Conservation (phyloP, 2,113 vertebrate genomes). For the Prunella himalayana region DNA sequence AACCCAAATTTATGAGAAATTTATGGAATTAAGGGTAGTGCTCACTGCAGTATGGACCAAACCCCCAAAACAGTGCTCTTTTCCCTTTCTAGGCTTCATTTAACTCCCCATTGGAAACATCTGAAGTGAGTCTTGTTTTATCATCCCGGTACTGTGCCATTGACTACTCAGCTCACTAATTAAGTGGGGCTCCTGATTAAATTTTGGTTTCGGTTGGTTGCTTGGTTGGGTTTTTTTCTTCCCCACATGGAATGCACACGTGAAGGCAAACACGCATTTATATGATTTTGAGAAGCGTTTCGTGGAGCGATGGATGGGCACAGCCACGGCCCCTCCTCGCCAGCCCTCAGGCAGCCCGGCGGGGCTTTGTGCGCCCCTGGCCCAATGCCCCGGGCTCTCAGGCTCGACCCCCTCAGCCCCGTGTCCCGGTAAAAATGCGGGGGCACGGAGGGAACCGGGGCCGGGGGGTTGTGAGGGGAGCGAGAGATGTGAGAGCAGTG, state of each 20-base stretch:
- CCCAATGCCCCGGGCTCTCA: no score
- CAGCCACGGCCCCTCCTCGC: not conserved
- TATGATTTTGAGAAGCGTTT: not conserved
- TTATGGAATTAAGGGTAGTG: not conserved
- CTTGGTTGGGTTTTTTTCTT: no score
- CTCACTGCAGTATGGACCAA: not conserved
- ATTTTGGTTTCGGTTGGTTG: not conserved
- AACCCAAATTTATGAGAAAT: not conserved
- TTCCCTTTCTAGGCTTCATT: not conserved
- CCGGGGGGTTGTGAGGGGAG: no score
- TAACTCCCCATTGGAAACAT: not conserved
- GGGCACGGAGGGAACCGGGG: fast-evolving
- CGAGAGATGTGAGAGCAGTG: not conserved
- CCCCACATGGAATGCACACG: not conserved
- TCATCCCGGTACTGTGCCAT: not conserved
- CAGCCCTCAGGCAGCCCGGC: not conserved
- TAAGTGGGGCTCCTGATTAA: not conserved
- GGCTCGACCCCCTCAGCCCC: not conserved
- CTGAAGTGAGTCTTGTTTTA: not conserved
- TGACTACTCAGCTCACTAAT: not conserved
- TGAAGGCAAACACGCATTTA: not conserved
- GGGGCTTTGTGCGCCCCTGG: not conserved
- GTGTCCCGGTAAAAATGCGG: not conserved
- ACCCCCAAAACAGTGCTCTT: not conserved
- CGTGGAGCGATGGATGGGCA: no score